Evolutionary conservation across 2,888 invertebrate genomes (phyloP).

Genomic region (Gerosis bhagava): DNA sequence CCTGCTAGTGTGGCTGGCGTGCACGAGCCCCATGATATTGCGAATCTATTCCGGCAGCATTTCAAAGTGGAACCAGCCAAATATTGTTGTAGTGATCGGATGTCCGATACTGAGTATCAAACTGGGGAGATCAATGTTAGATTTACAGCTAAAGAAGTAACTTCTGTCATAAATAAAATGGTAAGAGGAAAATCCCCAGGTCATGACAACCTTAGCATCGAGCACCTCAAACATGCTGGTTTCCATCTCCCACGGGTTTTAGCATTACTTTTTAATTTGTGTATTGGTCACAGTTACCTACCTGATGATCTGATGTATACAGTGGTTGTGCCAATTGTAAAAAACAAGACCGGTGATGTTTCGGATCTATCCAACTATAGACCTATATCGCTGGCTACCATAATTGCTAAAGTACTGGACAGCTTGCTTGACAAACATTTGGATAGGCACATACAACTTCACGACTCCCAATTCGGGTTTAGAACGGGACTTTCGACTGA

Average conservation of each 20-base stretch:
- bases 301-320: conserved; percentile 25
- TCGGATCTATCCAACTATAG: conserved; percentile 30
- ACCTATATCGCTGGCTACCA: conserved; percentile 33
- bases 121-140: conserved; percentile 1
- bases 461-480: conserved; percentile 21
- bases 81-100: background rate
- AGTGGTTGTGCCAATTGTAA: conserved; percentile 31
- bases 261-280: conserved; percentile 1
- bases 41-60: conserved; percentile 17
- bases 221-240: background rate
- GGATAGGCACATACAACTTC: conserved; percentile 4
- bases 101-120: background rate
- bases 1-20: conserved; percentile 28
- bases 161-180: background rate
- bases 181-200: conserved; percentile 5
- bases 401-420: conserved; percentile 32
- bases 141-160: background rate
- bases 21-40: conserved; percentile 15
- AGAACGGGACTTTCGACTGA: conserved; percentile 23
- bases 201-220: conserved; percentile 3
- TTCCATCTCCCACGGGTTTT: background rate
- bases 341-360: conserved; percentile 32
- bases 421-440: conserved; percentile 28
- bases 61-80: conserved; percentile 12
- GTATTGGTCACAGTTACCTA: conserved; percentile 23